Evolutionary conservation across 2,113 vertebrate species (phyloP).

Genomic region (Scytalopus superciliaris): DNA sequence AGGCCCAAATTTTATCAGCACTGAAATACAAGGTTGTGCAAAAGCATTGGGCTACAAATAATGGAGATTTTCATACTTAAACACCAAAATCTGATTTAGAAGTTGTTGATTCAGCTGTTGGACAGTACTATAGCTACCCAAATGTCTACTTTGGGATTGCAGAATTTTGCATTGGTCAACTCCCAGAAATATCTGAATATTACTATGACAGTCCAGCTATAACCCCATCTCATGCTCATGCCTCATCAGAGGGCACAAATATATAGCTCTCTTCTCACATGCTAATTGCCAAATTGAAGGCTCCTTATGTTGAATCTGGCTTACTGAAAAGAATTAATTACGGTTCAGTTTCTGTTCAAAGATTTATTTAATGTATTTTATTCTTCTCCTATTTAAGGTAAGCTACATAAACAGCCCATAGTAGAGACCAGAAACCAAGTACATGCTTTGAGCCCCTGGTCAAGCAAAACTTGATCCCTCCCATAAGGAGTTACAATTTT

Average conservation of each 20-base stretch:
- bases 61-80: not conserved
- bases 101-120: not conserved
- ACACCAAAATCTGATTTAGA: not conserved
- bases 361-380: not conserved
- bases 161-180: not conserved
- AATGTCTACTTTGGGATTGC: not conserved
- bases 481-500: not conserved
- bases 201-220: not conserved
- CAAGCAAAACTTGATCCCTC: not conserved
- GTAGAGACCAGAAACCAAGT: not conserved
- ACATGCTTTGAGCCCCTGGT: not conserved
- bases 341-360: not conserved
- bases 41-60: not conserved
- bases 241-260: not conserved
- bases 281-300: not conserved
- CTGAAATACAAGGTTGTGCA: not conserved
- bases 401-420: not conserved
- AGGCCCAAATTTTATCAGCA: not conserved
- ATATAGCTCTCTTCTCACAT: not conserved
- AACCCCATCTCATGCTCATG: accelerated
- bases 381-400: not conserved
- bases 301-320: not conserved
- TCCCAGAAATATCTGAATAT: not conserved
- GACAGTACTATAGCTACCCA: not conserved
- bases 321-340: not conserved